These are phyloP conservation scores for Darevskia nairensis DNA, from an alignment of 2,797 vertebrate species.

Conservation along the genomic window DNA sequence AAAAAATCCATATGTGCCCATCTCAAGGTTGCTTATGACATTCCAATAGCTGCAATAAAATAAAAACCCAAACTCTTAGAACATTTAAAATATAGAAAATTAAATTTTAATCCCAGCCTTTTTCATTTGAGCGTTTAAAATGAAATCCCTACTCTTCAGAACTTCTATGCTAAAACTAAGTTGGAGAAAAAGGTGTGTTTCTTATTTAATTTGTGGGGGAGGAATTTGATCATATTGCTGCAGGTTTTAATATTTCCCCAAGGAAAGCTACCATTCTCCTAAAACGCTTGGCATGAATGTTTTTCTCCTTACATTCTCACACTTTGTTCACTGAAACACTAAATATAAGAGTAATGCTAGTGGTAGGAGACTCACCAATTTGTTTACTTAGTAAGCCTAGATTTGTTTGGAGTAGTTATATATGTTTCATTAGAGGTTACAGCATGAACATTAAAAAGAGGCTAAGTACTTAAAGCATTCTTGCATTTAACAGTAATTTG, in stretches of 20 bases:
- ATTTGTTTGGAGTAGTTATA: background rate
- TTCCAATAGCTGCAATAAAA: background rate
- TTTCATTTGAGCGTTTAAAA: background rate
- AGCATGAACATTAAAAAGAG: slow-evolving; percentile 1
- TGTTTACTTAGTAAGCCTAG: background rate
- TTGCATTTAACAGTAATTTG: background rate
- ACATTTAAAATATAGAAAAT: background rate
- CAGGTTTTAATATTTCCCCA: slow-evolving; percentile 10
- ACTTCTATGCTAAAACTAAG: background rate
- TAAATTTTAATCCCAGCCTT: background rate
- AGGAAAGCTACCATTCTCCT: slow-evolving; percentile 11
- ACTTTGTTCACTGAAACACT: slow-evolving; percentile 19
- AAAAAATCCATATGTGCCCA: background rate
- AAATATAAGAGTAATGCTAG: background rate
- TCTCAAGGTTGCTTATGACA: background rate
- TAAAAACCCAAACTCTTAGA: background rate
- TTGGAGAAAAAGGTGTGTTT: background rate
- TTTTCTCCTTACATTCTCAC: slow-evolving; percentile 22
- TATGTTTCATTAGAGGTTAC: background rate
- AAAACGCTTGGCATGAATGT: slow-evolving; percentile 15
- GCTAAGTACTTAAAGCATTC: slow-evolving; percentile 23
- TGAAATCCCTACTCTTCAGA: background rate
- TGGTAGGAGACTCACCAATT: background rate
- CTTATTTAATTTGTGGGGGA: background rate
- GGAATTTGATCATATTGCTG: background rate